Evolutionary conservation across 1,140 invertebrate genomes (phyloP).

Genomic region (Aplysia californica): DNA sequence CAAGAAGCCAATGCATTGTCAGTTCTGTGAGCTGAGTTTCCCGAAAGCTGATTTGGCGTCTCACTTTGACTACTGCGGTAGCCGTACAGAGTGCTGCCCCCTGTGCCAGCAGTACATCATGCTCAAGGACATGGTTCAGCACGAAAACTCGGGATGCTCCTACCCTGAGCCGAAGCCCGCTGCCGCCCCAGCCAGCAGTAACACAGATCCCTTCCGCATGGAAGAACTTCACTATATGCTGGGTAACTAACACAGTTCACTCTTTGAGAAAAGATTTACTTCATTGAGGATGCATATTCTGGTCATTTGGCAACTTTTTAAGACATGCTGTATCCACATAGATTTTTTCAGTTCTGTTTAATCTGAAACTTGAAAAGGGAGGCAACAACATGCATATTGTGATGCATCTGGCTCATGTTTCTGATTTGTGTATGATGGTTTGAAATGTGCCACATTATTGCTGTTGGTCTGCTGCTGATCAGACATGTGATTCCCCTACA

Average conservation of each 20-base stretch:
- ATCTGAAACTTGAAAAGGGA: no score
- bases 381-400: no score
- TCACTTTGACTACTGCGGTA: slow-evolving; percentile 77
- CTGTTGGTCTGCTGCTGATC: no score
- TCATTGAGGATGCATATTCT: no score
- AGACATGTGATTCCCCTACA: no score
- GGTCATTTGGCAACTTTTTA: no score
- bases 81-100: slow-evolving; percentile 75
- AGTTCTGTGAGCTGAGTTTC: slow-evolving; percentile 75
- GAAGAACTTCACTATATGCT: slow-evolving; percentile 1
- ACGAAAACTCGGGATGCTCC: slow-evolving; percentile 72
- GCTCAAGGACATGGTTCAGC: slow-evolving; percentile 75
- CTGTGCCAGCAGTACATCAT: slow-evolving; percentile 77
- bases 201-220: slow-evolving; percentile 10
- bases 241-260: neutral
- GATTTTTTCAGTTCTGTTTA: no score
- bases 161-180: slow-evolving; percentile 47
- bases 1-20: slow-evolving; percentile 68
- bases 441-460: no score
- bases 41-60: slow-evolving; percentile 71
- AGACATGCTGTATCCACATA: no score
- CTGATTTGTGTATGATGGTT: no score
- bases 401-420: no score
- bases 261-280: no score
- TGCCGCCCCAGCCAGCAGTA: neutral